A percentile compares a stretch with the other conserved stretches of the same genome.
phyloP scores from a whole-genome alignment of 2,888 invertebrate species.

The Pristionchus mayeri region DNA sequence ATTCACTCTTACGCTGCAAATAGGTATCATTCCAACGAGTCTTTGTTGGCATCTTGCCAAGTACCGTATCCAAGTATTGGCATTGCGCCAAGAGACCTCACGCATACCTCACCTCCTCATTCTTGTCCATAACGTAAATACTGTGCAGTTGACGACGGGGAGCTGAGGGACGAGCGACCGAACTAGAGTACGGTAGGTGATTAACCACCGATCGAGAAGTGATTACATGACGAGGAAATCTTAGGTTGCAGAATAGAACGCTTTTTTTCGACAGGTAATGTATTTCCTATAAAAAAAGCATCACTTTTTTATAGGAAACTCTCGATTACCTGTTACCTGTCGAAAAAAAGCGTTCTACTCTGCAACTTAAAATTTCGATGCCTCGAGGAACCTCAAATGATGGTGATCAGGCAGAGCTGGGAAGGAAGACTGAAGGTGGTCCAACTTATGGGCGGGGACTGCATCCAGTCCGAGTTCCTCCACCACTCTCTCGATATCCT shows the following conservation, averaged over 20 bases:
- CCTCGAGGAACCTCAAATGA: conserved; percentile 11
- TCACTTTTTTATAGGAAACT: no score
- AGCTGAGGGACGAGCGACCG: not conserved
- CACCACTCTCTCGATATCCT: no score
- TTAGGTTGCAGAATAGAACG: no score
- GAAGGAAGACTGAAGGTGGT: not conserved
- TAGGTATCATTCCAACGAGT: not conserved
- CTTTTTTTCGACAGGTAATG: no score
- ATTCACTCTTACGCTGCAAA: not conserved
- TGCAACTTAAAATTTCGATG: not conserved
- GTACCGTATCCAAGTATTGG: not conserved
- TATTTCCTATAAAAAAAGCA: no score
- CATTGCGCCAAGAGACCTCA: not conserved
- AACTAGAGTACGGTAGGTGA: not conserved
- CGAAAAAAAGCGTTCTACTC: not conserved
- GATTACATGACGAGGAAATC: no score
- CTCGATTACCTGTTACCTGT: not conserved
- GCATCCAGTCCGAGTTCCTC: no score
- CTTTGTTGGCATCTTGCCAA: not conserved
- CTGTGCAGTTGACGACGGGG: conserved; percentile 34
- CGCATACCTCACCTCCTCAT: not conserved
- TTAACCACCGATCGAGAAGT: not conserved
- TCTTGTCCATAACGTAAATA: not conserved
- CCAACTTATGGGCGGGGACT: not conserved
- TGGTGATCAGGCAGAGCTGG: not conserved